A percentile compares a stretch with the other conserved stretches of the same genome.
phyloP scores from a whole-genome alignment of 2,797 vertebrate genomes.

The Carapus acus region DNA sequence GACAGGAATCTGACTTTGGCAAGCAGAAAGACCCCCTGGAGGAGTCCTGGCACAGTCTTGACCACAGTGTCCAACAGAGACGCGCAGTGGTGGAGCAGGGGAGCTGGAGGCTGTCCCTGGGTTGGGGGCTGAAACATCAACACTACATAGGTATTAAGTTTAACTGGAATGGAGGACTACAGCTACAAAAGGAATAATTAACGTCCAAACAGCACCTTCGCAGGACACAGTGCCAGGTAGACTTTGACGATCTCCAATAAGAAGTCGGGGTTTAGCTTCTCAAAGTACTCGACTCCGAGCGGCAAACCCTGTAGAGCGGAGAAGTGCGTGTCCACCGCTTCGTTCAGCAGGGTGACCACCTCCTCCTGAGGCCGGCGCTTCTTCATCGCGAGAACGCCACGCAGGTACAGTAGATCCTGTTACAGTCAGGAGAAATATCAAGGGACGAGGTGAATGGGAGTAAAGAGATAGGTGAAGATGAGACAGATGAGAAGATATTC shows the following conservation, averaged over 20 bases:
- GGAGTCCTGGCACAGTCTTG: conserved; percentile 86
- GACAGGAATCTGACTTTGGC: conserved; percentile 91
- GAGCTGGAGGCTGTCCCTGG: conserved; percentile 77
- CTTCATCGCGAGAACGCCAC: conserved; percentile 82
- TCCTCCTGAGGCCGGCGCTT: conserved; percentile 78
- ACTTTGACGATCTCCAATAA: conserved; percentile 86
- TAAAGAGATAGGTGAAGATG: background rate
- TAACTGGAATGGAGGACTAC: no score
- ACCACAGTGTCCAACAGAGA: conserved; percentile 87
- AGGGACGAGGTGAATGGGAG: background rate
- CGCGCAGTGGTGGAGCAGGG: conserved; percentile 82
- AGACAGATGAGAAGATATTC: no score
- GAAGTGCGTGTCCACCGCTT: conserved; percentile 90
- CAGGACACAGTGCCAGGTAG: conserved; percentile 85
- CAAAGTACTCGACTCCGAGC: conserved; percentile 89
- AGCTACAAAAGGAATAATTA: no score
- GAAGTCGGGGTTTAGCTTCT: conserved; percentile 95
- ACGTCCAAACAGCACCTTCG: conserved; percentile 80
- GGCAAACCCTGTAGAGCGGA: conserved; percentile 84
- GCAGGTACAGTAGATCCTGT: conserved; percentile 86
- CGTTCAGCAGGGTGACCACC: conserved; percentile 82
- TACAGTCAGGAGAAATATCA: background rate
- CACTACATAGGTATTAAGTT: no score
- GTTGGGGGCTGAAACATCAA: conserved; percentile 74
- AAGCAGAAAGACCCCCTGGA: conserved; percentile 82